Percentiles rank a stretch among this genome's conserved stretches.
Conservation (phyloP, 2,113 vertebrate genomes). For the Microtus oregoni region DNA sequence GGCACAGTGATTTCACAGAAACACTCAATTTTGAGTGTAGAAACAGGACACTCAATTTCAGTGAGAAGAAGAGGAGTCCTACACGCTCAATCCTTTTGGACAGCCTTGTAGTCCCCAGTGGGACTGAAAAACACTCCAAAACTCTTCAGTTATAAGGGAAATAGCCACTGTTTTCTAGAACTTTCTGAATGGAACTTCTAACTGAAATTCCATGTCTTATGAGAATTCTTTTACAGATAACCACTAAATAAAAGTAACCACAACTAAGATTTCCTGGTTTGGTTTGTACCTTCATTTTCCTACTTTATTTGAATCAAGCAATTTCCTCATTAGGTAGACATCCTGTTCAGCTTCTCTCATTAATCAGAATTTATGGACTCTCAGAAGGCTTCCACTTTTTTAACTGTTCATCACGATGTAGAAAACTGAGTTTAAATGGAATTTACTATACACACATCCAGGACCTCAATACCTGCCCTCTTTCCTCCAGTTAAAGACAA, state of each 20-base stretch:
- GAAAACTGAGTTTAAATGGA: slow-evolving; percentile 69
- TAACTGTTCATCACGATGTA: slow-evolving; percentile 72
- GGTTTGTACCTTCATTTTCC: neutral
- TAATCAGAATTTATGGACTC: slow-evolving; percentile 61
- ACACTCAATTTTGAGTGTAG: too few species aligned
- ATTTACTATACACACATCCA: slow-evolving; percentile 70
- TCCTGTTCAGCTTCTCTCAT: slow-evolving; percentile 39
- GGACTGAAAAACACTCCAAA: neutral
- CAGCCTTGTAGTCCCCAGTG: neutral
- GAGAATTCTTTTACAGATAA: slow-evolving; percentile 23
- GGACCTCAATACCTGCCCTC: slow-evolving; percentile 45
- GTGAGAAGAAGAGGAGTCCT: neutral
- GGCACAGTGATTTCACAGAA: neutral
- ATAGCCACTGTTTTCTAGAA: neutral
- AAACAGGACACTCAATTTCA: neutral
- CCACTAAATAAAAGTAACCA: neutral
- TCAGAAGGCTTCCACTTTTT: slow-evolving; percentile 70
- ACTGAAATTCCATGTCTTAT: neutral
- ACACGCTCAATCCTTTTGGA: neutral
- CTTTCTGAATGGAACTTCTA: slow-evolving; percentile 15
- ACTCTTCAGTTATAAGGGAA: neutral
- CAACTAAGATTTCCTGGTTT: neutral
- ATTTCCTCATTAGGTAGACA: neutral
- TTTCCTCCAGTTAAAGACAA: slow-evolving; percentile 3
- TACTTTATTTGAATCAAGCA: neutral